Evolutionary conservation across 2,113 vertebrate species (phyloP), one percentile per base, ranked within the genome.

Genomic region (Passerina amoena): DNA sequence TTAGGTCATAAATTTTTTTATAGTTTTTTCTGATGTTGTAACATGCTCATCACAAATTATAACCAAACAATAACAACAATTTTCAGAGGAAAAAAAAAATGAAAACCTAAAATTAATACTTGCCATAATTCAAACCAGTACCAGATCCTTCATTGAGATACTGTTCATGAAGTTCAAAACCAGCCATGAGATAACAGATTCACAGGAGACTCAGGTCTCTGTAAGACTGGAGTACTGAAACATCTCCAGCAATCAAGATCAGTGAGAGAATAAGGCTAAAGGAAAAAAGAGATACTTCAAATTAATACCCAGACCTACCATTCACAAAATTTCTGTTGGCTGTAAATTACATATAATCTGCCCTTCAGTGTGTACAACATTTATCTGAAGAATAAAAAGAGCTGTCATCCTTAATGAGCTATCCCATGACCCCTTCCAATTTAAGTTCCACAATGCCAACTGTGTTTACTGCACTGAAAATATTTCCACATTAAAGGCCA

Each of bases 371-470:
- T 63, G 35, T 66, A 14, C 27, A 83, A 51, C 50, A 90, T 90
- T 90, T 47, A 93, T 90, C 64, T 90, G 47, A 90, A 80, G 56
- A 83, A 81, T 75, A 86, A 95, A 94, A 92, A 66, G 50, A 54
- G 18, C 59, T 90, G 60, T 73, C 88, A 83, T 15, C 48, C 59
- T 91, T 95, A 90, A 90, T 77, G 79, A 86, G 88, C 22, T 73
- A 42, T 81, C 27, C 51, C 24, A 38, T 60, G 53, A 84, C 69
- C 56, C 20, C 11, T 86, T 86, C 59, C 80, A 81, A 78, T 92
- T 93, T 86, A 92, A 92, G 92, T 93, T 92, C 64, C 51, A 59
- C 80, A 56, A 50, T 83, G 56, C 13, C 86, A 68, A 50, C 47
- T 73, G 8, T 88, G 54, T 93, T 93, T 88, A 81, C 51, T 68